Base-by-base conservation (phyloP, 2,113 vertebrate species). In the Oceanodroma tethys region DNA sequence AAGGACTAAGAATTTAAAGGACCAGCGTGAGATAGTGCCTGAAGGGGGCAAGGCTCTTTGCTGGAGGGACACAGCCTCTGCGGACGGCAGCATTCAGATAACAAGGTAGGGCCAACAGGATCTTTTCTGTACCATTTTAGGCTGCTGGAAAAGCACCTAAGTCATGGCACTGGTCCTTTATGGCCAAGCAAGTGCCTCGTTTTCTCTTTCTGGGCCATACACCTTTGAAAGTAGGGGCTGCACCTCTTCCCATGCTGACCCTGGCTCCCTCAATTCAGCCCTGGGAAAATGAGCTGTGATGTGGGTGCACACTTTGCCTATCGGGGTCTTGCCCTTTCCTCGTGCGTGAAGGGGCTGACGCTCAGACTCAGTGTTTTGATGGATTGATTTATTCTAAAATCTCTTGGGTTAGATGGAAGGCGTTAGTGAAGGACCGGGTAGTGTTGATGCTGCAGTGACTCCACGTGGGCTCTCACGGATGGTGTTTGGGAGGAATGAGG, bases 11-110 rank as follows among this genome's bases (percentile, higher is more conserved):
- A 2, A 9, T 45, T 76, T 62, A 23, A 43, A n/a, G 52, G 70
- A 52, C 22, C 13, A 17, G 11, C 34, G 56, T 66, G 50, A 47
- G 8, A 3, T 7, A 10, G 11, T 62, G 32, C 52, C n/a, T 48
- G 21, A 42, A 40, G 40, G 16, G 10, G 13, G 30, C 34, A 47
- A 34, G 18, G n/a, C 26, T 60, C 10, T 52, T 81, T 48, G 40
- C 36, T 65, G 53, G 58, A 65, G 25, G 2, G 13, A 16, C 15
- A 7, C 38, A 66, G 45, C 30, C 32, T 68, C 70, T 68, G 23
- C 0, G 0, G 5, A 7, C 0, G 0, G 30, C 47, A 73, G 25
- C 4, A 2, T 89, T 89, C 2, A 1, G 20, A 12, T 88, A 75
- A 32, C 20, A 56, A 71, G 15, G 34, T 0, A 15, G 36, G 26